These are phyloP conservation scores for Entelurus aequoreus DNA, from an alignment of 2,113 vertebrate species.

Conservation along the genomic window DNA sequence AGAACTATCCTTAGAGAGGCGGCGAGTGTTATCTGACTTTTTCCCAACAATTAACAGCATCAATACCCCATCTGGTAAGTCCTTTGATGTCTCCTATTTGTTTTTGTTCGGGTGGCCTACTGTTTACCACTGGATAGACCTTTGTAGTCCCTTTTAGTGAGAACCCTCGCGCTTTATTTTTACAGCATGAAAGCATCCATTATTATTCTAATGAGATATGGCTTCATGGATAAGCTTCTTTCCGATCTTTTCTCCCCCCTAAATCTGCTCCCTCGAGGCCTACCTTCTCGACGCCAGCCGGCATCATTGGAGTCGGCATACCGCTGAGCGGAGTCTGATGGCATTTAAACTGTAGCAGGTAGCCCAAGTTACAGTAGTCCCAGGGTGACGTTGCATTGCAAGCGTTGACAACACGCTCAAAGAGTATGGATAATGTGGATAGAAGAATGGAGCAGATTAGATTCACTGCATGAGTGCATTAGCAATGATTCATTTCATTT, in stretches of 20 bases:
- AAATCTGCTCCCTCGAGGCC: slow-evolving; percentile 1
- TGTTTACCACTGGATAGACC: slow-evolving; percentile 6
- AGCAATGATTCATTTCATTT: neutral
- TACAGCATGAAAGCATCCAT: slow-evolving; percentile 50
- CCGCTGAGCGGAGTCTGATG: slow-evolving; percentile 20
- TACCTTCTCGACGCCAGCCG: slow-evolving; percentile 42
- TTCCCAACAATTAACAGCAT: slow-evolving; percentile 40
- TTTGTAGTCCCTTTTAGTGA: slow-evolving; percentile 29
- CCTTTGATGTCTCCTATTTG: neutral
- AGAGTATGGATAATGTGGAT: neutral
- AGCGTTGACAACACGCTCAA: neutral
- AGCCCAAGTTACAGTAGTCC: slow-evolving; percentile 3
- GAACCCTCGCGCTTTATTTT: slow-evolving; percentile 40
- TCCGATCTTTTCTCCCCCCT: slow-evolving; percentile 25
- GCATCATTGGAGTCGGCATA: slow-evolving; percentile 40
- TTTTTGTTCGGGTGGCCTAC: slow-evolving; percentile 10
- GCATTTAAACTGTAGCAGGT: slow-evolving; percentile 23
- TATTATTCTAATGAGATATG: slow-evolving; percentile 67
- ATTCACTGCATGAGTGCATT: neutral
- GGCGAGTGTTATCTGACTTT: slow-evolving; percentile 20
- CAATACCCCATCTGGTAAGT: slow-evolving; percentile 19
- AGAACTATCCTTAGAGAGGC: slow-evolving; percentile 26
- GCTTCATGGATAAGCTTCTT: slow-evolving; percentile 40
- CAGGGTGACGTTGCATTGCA: slow-evolving; percentile 12
- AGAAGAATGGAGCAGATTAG: neutral